Evolutionary conservation across 2,797 vertebrate species (phyloP), one percentile per base, ranked within the genome.

Genomic region (Scyliorhinus canicula): DNA sequence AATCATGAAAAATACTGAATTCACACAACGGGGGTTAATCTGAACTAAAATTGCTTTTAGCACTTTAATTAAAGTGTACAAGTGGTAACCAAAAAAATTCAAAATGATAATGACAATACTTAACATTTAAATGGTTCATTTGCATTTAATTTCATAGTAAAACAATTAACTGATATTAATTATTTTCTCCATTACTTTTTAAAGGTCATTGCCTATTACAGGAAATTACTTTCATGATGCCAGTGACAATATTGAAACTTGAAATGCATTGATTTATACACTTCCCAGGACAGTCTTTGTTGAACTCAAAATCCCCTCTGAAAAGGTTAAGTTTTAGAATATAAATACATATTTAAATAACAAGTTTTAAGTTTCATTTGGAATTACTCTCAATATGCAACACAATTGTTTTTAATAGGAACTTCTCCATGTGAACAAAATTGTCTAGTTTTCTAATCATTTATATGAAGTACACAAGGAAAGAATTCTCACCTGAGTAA

Each of bases 111-210:
- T 67, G 93, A 55, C 11, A 71, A 94, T 94, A 52, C 93, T 94
- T 94, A 94, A 71, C 67, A 94, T 55, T 94, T 94, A 94, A 47
- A 71, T 94, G 47, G 93, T 74, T 94, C 93, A 94, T 94, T 94
- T 94, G 67, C 93, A 71, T 94, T 94, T 94, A 94, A 94, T 94
- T 74, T 94, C 67, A n/a, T 94, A 74, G 47, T 74, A 65, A 52
- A 74, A 94, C 40, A 94, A 94, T 94, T 35, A 93, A 50, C 63
- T 71, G 65, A 94, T 50, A 52, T 91, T 65, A 91, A 91, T 94
- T 71, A 94, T 94, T 94, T 94, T 74, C 93, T 74, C 93, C 44
- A 69, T 50, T 94, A 71, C 93, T n/a, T 50, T 94, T 55, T 74
- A 44, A 93, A 71, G 93, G 65, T 74, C 65, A 94, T 94, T 71